Evolutionary conservation across 2,113 vertebrate genomes (phyloP), one percentile per base, ranked within the genome.

Genomic region (Phaetusa simplex): DNA sequence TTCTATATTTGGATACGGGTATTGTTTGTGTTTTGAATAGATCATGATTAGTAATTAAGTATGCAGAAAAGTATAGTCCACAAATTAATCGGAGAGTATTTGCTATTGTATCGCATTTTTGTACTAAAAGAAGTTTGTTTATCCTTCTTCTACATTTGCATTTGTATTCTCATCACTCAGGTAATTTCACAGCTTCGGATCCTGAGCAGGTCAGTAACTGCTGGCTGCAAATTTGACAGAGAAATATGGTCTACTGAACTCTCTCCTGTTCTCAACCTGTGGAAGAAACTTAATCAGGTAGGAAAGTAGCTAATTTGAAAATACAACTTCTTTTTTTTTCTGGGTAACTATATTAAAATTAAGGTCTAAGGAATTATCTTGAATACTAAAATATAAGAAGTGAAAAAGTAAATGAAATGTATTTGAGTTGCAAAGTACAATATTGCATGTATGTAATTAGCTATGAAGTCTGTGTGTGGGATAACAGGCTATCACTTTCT

Each of bases 201-300:
- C 82, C 96, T 99, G 86, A 99, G 99, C 94, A 98, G 99, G 82
- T 99, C 98, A 8, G 98, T 99, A 59, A 98, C 98, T 52, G 98
- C 99, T 45, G 99, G 98, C 73, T 99, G 98, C 93, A 99, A 99
- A 98, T 99, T 99, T 90, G 99, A 99, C 96, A 98, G 99, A 97
- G 99, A 99, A 97, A 98, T 99, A 84, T 99, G 99, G 99, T 99
- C 99, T 20, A 98, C 98, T 89, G 99, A 99, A 73, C 98, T 99
- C 73, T 99, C 99, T 77, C 99, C 99, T 55, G 95, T 99, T 76
- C 99, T 99, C 90, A 99, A 98, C 94, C 97, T 99, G 27, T 99
- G 99, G 99, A 99, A 99, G 98, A 99, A 99, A 95, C 98, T 99
- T 86, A 99, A 99, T 94, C 99, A 99, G 99, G 99, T 99, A 94